phyloP scores from a whole-genome alignment of 2,888 invertebrate species.

The Hirtodrosophila histrioides region DNA sequence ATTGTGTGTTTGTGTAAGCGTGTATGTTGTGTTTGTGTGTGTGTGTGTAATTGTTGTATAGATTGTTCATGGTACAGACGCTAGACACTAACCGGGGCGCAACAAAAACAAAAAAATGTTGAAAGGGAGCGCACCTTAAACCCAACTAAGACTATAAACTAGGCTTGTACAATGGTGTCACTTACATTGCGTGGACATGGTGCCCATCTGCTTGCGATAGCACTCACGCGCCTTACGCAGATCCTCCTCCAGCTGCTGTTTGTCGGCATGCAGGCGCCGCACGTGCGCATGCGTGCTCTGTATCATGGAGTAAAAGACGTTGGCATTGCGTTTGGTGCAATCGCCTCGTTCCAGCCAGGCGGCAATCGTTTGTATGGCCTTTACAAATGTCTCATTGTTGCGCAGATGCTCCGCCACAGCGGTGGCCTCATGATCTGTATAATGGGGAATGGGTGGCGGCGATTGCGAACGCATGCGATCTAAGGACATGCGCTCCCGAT shows the following conservation, averaged over 20 bases:
- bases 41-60: conserved; percentile 33
- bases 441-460: conserved; percentile 93
- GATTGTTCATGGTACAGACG: conserved; percentile 60
- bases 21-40: conserved; percentile 37
- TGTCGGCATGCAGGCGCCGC: conserved; percentile 92
- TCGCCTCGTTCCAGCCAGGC: conserved; percentile 98
- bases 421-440: conserved; percentile 91
- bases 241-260: conserved; percentile 94
- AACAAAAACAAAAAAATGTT: conserved; percentile 56
- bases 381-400: conserved; percentile 92
- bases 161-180: conserved; percentile 76
- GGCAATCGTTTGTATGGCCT: conserved; percentile 92
- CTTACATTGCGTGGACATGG: conserved; percentile 96
- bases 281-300: conserved; percentile 97
- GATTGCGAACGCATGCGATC: conserved; percentile 90
- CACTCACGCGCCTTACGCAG: conserved; percentile 92
- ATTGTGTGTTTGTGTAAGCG: conserved; percentile 42
- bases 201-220: conserved; percentile 93
- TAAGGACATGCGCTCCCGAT: conserved; percentile 89
- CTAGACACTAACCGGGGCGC: conserved; percentile 68
- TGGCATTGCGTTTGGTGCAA: conserved; percentile 95
- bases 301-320: conserved; percentile 97
- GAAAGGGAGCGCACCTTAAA: conserved; percentile 65
- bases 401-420: conserved; percentile 93
- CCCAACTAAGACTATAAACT: conserved; percentile 57